Percentiles rank a stretch among this genome's conserved stretches.
phyloP scores from a whole-genome alignment of 2,797 vertebrate genomes.

The Neosalanx taihuensis region DNA sequence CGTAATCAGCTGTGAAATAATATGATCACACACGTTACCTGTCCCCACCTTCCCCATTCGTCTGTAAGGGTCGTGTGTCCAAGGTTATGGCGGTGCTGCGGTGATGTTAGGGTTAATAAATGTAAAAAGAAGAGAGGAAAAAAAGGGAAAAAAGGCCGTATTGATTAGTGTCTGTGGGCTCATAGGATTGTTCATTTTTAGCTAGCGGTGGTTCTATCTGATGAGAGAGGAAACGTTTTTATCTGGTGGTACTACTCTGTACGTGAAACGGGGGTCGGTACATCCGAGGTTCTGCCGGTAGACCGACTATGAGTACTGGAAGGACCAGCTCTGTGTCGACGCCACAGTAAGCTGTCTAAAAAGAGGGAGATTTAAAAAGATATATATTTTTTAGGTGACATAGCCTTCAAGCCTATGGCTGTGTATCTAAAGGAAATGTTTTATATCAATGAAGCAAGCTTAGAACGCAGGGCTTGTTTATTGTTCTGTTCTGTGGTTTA shows the following conservation, averaged over 20 bases:
- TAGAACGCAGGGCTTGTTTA: not conserved
- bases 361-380: no score
- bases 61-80: constrained; percentile 46
- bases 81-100: constrained; percentile 49
- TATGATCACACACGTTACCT: constrained; percentile 10
- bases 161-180: not conserved
- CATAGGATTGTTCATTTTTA: not conserved
- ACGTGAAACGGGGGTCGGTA: no score
- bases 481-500: not conserved
- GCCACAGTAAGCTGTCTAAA: no score
- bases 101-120: constrained; percentile 5
- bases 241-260: not conserved
- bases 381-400: no score
- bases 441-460: no score
- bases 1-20: not conserved
- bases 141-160: not conserved
- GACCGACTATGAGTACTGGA: no score
- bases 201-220: not conserved
- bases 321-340: no score
- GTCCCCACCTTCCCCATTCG: constrained; percentile 10
- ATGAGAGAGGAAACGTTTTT: not conserved
- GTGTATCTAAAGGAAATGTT: no score
- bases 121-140: constrained; percentile 11
- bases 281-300: no score
- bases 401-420: no score